These are phyloP conservation scores for Siniperca chuatsi DNA, from an alignment of 2,113 vertebrate species.

Conservation along the genomic window DNA sequence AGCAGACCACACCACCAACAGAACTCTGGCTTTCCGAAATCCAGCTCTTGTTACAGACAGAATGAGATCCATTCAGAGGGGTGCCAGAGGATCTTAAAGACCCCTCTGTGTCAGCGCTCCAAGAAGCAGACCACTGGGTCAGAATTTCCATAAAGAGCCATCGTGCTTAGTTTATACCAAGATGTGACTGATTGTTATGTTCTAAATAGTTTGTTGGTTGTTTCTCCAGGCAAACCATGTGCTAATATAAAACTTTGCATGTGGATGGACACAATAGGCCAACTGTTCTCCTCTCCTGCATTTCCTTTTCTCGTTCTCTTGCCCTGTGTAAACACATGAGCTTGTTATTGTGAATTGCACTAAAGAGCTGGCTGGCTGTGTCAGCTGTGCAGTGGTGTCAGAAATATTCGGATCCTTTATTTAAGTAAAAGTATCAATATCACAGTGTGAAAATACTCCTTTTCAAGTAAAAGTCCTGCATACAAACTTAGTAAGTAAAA, in stretches of 20 bases:
- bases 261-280: slow-evolving; percentile 61
- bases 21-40: slow-evolving; percentile 49
- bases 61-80: slow-evolving; percentile 48
- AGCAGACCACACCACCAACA: not conserved
- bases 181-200: slow-evolving; percentile 47
- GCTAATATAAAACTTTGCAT: slow-evolving; percentile 64
- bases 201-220: slow-evolving; percentile 59
- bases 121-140: slow-evolving; percentile 47
- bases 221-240: slow-evolving; percentile 66
- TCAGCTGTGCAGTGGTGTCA: slow-evolving; percentile 10
- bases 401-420: not conserved
- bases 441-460: not conserved
- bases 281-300: slow-evolving; percentile 64
- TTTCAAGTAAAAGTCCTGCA: not conserved
- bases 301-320: slow-evolving; percentile 51
- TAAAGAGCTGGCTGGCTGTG: not conserved
- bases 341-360: slow-evolving; percentile 50
- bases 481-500: not conserved
- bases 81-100: slow-evolving; percentile 58
- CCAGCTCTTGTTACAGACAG: slow-evolving; percentile 46
- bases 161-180: slow-evolving; percentile 29
- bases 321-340: slow-evolving; percentile 62
- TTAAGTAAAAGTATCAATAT: not conserved
- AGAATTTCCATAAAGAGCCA: slow-evolving; percentile 53
- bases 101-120: slow-evolving; percentile 38